Evolutionary conservation across 2,888 invertebrate genomes (phyloP), one percentile per base, ranked within the genome.

Genomic region (Molorchus minor): DNA sequence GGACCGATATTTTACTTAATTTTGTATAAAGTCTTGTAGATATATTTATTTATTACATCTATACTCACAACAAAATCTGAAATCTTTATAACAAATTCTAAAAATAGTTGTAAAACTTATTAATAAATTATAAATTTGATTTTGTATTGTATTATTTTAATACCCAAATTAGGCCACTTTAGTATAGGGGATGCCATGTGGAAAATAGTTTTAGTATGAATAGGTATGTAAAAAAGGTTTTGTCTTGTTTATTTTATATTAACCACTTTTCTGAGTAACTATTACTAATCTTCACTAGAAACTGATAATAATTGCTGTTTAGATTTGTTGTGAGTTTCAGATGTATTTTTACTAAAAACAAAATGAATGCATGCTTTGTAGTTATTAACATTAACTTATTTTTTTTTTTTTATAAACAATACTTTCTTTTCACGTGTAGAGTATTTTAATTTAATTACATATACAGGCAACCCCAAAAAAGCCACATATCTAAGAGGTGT

Each of bases 41-140:
- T 80, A 80, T 76, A 77, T 78, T 77, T 78, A 79, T 80, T 80
- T 79, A 79, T 79, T 76, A 77, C 80, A 80, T 80, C 80, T 80
- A 78, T 79, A 80, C 80, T 80, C 80, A 80, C 80, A 80, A 80
- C 80, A 80, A 80, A 79, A 72, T 75, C 74, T 74, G 72, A 73
- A 75, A 72, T 68, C 70, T 71, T 73, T 72, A 75, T 71, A 77
- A 75, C 71, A 72, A 73, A 74, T 59, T 67, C 71, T 72, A 68
- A 74, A 72, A 72, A 74, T 74, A 73, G 72, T 71, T 74, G 76
- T 77, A 78, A 76, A 74, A 71, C 67, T 71, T 71, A 74, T 72
- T 75, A 75, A 76, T 75, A 74, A 77, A 77, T 71, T 69, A 73
- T 73, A 64, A 68, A 67, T 61, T 54, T 51, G 62, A 29, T 54